Evolutionary conservation across 2,888 invertebrate genomes (phyloP).

Genomic region (Linyphia triangularis): DNA sequence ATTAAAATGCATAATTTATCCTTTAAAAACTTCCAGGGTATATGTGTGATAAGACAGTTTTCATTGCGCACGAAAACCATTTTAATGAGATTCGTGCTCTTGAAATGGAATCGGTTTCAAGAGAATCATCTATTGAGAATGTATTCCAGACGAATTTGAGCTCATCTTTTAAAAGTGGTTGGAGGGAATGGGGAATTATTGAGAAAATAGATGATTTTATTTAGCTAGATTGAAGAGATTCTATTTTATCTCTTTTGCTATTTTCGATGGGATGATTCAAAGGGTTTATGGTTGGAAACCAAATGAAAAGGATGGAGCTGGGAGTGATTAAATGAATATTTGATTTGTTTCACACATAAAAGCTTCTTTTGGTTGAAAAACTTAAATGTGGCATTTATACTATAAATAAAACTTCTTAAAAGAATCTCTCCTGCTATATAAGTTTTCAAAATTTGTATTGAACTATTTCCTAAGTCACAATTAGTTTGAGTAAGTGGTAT

Average conservation of each 20-base stretch:
- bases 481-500: no score
- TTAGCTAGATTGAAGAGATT: neutral
- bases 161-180: neutral
- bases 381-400: no score
- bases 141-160: neutral
- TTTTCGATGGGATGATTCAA: no score
- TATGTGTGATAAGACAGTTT: neutral
- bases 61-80: neutral
- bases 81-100: neutral
- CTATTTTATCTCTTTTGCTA: neutral
- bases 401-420: no score
- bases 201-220: neutral
- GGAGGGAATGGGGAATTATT: neutral
- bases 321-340: neutral
- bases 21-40: constrained; percentile 1
- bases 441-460: no score
- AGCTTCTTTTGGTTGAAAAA: no score
- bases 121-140: neutral
- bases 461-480: no score
- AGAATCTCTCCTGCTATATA: no score
- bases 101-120: neutral
- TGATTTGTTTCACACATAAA: neutral
- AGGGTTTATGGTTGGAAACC: neutral
- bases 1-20: constrained; percentile 43
- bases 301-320: neutral